Evolutionary conservation across 2,113 vertebrate species (phyloP).

Genomic region (Tamias sibiricus): DNA sequence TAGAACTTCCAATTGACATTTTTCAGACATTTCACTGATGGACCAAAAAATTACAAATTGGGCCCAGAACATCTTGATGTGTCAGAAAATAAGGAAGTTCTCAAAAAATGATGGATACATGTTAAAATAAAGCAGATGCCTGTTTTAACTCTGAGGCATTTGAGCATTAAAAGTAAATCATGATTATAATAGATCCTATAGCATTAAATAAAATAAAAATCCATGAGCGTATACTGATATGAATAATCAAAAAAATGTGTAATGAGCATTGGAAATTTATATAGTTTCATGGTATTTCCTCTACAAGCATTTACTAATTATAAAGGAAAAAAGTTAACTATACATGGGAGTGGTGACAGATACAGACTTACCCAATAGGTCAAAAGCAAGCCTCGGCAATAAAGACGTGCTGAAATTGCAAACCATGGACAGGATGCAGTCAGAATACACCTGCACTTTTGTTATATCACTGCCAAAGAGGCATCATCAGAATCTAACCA

Average conservation of each 20-base stretch:
- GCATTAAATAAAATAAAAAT: background rate
- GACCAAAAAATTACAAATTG: background rate
- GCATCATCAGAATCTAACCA: background rate
- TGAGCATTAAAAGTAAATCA: background rate
- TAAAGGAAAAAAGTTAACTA: background rate
- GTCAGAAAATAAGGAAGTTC: background rate
- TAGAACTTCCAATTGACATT: background rate
- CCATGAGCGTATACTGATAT: background rate
- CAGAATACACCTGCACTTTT: background rate
- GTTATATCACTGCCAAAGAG: background rate
- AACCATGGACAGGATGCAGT: background rate
- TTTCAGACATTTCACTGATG: background rate
- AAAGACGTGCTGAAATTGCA: background rate
- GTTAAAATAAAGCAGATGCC: background rate
- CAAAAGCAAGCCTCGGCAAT: background rate
- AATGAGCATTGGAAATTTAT: background rate
- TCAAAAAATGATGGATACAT: background rate
- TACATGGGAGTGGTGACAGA: background rate
- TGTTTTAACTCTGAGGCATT: background rate
- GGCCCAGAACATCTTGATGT: background rate
- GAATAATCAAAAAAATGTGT: background rate
- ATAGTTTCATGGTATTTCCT: background rate
- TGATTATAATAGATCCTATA: background rate
- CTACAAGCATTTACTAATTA: background rate
- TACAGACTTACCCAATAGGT: background rate